Base-by-base conservation (phyloP, 2,797 vertebrate species). In the Muscicapa comitata region DNA sequence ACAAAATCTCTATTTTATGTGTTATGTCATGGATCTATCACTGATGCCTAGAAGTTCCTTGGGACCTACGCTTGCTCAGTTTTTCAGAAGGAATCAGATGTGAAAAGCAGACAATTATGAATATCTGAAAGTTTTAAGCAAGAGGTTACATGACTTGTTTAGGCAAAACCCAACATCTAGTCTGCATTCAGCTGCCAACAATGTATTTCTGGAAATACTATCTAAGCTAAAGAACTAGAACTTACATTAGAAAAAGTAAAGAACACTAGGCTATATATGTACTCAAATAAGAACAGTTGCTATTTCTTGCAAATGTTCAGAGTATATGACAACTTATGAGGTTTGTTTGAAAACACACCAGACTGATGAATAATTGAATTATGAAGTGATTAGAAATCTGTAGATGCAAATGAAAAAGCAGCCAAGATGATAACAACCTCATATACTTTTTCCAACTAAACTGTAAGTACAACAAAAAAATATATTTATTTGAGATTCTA, bases 1-100 rank as follows among this genome's bases (percentile, higher is more conserved):
- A 75, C 1, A 4, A 79, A 66, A 3, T 57, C 13, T 45, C 21
- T 17, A 3, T 1, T 47, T 47, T 35, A 31, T 1, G 1, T 23
- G 4, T 47, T 75, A 58, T 23, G 15, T 29, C 55, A 43, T 0
- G 1, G 68, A 54, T 19, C 11, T 70, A 20, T 40, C 19, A 33
- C 0, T 38, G 23, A 58, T 50, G 55, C 4, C 50, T 23, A 13
- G 2, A 83, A 63, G 37, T 24, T 84, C 21, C 59, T 59, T 2
- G 0, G 26, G 18, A 70, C 17, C 33, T 55, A 21, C 1, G 4
- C 17, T 42, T 38, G 35, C 19, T 71, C 26, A 38, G 24, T 37
- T 82, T 94, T 89, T 68, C 86, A 70, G 37, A 19, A 53, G 11
- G 25, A 76, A 26, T 25, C 10, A 9, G 17, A 82, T 51, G 9